Evolutionary conservation across 2,888 invertebrate species (phyloP).

Genomic region (Raillietiella orientalis): DNA sequence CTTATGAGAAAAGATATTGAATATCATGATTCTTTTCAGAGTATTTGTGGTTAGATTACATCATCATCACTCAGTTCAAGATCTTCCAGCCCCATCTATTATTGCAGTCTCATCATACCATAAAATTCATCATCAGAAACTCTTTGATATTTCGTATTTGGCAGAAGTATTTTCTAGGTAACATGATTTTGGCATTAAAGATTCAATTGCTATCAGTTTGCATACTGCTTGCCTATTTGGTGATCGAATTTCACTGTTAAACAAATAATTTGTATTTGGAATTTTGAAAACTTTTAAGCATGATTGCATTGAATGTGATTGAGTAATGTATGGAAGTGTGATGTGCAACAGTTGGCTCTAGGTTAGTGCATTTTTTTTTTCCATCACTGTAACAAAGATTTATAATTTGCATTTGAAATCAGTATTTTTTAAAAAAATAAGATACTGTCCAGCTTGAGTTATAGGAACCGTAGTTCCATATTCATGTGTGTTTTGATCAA

Average conservation of each 20-base stretch:
- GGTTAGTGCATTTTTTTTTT: too few relatives aligned
- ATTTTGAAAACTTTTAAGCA: conserved; percentile 2
- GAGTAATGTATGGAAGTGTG: too few relatives aligned
- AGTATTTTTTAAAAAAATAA: too few relatives aligned
- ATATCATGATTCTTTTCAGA: conserved; percentile 13
- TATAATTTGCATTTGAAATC: too few relatives aligned
- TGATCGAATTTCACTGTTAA: too few relatives aligned
- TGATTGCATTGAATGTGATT: too few relatives aligned
- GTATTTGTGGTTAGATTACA: conserved; percentile 39
- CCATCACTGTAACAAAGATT: too few relatives aligned
- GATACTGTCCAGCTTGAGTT: too few relatives aligned
- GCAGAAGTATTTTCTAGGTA: conserved; percentile 51
- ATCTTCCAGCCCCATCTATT: conserved; percentile 30
- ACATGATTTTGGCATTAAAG: conserved; percentile 7
- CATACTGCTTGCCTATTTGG: conserved; percentile 1
- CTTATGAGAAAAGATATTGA: too few relatives aligned
- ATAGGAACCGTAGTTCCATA: too few relatives aligned
- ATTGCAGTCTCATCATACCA: conserved; percentile 34
- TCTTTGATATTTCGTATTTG: conserved; percentile 36
- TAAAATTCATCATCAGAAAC: conserved; percentile 30
- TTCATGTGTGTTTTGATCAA: too few relatives aligned
- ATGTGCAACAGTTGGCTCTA: too few relatives aligned
- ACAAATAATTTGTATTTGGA: conserved; percentile 1
- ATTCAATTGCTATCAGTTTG: neutral
- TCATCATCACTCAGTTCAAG: conserved; percentile 23